A percentile compares a stretch with the other conserved stretches of the same genome.
These are phyloP conservation scores for Cheiracanthium punctorium DNA, from an alignment of 2,888 invertebrate species.

Conservation along the genomic window DNA sequence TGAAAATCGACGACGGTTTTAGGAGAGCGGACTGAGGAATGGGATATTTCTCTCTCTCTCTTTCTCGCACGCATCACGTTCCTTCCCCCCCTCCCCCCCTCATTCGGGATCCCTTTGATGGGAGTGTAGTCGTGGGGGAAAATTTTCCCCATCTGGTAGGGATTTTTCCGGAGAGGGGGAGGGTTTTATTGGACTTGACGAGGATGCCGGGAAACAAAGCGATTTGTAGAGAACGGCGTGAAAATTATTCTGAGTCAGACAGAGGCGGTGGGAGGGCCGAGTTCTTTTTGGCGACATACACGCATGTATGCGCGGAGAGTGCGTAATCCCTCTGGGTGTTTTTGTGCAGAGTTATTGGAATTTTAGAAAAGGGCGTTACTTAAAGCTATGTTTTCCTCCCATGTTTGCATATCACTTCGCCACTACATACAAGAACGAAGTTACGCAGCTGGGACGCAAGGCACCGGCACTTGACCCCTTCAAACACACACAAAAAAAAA, in stretches of 20 bases:
- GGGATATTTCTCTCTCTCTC: background rate
- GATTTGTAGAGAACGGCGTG: background rate
- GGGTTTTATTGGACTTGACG: background rate
- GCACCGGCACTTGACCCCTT: too few species aligned
- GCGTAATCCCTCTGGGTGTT: too few species aligned
- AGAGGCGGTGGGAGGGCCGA: background rate
- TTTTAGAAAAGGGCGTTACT: background rate
- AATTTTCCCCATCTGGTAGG: background rate
- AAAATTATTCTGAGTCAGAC: background rate
- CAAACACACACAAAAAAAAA: too few species aligned
- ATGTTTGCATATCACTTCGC: too few species aligned
- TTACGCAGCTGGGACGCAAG: too few species aligned
- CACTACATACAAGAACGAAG: too few species aligned
- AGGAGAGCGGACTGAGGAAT: conserved; percentile 18
- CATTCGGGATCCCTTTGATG: background rate
- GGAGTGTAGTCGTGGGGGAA: background rate
- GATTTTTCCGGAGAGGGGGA: background rate
- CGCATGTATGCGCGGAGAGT: too few species aligned
- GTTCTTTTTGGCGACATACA: too few species aligned
- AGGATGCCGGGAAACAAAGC: conserved; percentile 6
- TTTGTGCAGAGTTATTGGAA: background rate
- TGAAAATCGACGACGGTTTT: conserved; percentile 45
- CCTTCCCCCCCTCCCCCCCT: background rate
- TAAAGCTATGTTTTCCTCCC: background rate
- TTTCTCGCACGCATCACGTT: conserved; percentile 9